Evolutionary conservation across 2,888 invertebrate genomes (phyloP).

Genomic region (Acanthosepion lycidas): DNA sequence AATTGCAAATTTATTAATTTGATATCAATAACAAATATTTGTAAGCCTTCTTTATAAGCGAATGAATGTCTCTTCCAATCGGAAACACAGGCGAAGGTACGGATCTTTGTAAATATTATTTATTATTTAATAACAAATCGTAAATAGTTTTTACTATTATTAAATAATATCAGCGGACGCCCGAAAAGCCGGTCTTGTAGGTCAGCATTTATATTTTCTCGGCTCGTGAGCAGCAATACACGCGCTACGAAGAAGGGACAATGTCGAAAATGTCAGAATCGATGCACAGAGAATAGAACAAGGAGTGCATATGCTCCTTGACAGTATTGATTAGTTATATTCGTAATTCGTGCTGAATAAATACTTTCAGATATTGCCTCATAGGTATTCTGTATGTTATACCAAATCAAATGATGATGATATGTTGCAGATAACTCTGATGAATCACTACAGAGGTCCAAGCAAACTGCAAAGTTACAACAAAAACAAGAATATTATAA

Average conservation of each 20-base stretch:
- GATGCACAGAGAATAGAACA: not conserved
- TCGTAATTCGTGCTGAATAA: not conserved
- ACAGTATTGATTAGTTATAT: not conserved
- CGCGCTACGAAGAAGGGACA: not conserved
- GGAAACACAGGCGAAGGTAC: not conserved
- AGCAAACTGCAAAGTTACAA: not conserved
- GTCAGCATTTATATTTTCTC: not conserved
- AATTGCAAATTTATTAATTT: not conserved
- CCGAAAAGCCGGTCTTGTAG: not conserved
- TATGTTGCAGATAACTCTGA: not conserved
- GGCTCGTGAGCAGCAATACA: not conserved
- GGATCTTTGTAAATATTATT: not conserved
- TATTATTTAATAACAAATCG: not conserved
- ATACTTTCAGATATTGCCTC: not conserved
- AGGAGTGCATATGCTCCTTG: not conserved
- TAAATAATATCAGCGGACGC: not conserved
- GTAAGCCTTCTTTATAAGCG: not conserved
- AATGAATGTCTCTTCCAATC: not conserved
- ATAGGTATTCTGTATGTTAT: not conserved
- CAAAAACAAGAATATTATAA: not conserved
- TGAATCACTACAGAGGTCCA: not conserved
- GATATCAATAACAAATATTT: not conserved
- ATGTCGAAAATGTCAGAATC: not conserved
- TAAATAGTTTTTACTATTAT: not conserved
- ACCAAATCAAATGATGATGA: not conserved